phyloP scores from a whole-genome alignment of 2,797 vertebrate genomes.

The Falco peregrinus region DNA sequence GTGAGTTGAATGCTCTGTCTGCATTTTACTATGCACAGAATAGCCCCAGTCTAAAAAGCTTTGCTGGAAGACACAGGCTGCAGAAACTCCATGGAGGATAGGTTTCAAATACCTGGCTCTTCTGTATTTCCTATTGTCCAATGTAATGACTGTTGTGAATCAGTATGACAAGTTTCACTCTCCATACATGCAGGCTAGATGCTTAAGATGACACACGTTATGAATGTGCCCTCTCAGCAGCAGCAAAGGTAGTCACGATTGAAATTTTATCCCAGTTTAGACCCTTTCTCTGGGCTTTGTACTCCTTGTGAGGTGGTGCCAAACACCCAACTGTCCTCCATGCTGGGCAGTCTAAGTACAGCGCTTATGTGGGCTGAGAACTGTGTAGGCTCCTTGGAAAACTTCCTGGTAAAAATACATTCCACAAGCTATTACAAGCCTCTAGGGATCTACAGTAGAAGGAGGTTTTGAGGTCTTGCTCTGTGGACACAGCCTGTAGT shows the following conservation, averaged over 20 bases:
- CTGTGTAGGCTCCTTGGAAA: not conserved
- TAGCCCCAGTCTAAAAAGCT: not conserved
- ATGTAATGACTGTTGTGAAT: not conserved
- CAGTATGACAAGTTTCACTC: not conserved
- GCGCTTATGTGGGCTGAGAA: not conserved
- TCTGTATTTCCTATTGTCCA: not conserved
- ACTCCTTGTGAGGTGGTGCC: not conserved
- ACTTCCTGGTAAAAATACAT: not conserved
- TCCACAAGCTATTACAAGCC: not conserved
- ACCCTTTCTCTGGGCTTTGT: not conserved
- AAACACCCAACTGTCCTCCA: not conserved
- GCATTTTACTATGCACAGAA: not conserved
- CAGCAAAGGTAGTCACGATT: not conserved
- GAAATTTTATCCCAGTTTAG: not conserved
- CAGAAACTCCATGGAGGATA: not conserved
- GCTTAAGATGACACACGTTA: not conserved
- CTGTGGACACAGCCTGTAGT: not conserved
- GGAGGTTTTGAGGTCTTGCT: not conserved
- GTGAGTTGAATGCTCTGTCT: not conserved
- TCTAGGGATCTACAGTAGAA: not conserved
- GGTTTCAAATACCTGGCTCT: not conserved
- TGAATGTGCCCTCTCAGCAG: not conserved
- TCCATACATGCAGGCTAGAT: not conserved
- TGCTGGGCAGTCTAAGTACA: not conserved
- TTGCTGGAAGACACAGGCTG: not conserved